Percentiles rank a stretch among this genome's conserved stretches.
Conservation (phyloP, 2,888 invertebrate species). For the Euclidia mi region DNA sequence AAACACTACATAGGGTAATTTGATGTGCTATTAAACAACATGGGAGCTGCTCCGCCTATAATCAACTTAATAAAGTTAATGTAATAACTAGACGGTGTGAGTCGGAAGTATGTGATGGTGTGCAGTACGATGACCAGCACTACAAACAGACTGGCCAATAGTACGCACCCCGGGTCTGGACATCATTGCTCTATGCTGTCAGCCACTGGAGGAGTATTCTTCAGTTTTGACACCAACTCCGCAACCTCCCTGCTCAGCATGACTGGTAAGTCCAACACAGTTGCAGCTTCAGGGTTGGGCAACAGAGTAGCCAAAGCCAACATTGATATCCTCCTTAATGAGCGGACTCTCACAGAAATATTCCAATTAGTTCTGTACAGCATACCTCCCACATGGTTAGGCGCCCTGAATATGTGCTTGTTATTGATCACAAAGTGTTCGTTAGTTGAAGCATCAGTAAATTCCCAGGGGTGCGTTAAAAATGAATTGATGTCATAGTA, state of each 20-base stretch:
- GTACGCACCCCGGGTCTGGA: background rate
- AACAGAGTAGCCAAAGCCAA: constrained; percentile 19
- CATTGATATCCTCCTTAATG: constrained; percentile 8
- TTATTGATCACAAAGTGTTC: constrained; percentile 91
- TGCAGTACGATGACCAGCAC: no score
- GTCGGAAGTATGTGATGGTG: no score
- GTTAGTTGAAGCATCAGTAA: constrained; percentile 92
- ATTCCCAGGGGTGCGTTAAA: constrained; percentile 96
- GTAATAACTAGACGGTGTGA: constrained; percentile 5
- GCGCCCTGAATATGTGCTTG: constrained; percentile 83
- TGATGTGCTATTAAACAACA: no score
- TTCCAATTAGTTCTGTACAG: constrained; percentile 81
- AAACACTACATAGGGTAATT: no score
- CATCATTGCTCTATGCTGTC: constrained; percentile 1
- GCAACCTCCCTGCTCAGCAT: constrained; percentile 7
- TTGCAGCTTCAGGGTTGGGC: constrained; percentile 10
- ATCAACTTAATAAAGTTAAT: background rate
- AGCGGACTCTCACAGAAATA: constrained; percentile 87
- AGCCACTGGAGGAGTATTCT: constrained; percentile 10
- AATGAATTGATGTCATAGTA: constrained; percentile 93
- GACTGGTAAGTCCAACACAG: constrained; percentile 10
- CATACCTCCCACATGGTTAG: constrained; percentile 69
- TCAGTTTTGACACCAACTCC: constrained; percentile 8
- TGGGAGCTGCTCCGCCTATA: no score
- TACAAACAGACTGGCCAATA: no score